phyloP scores from a whole-genome alignment of 1,140 invertebrate species.

The Cheumatopsyche charites region DNA sequence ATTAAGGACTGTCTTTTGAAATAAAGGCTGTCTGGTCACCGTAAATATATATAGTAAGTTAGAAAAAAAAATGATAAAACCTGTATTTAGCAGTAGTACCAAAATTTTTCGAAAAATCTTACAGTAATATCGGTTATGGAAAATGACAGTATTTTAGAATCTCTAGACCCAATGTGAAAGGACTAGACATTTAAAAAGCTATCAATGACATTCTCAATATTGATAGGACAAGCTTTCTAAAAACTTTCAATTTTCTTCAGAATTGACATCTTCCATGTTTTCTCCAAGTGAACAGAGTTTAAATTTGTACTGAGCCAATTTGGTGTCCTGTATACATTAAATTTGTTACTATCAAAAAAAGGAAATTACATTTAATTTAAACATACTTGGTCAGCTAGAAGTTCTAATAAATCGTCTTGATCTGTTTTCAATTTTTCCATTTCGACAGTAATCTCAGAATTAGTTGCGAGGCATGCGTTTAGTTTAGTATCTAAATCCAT shows the following conservation, averaged over 20 bases:
- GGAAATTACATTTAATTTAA: neutral
- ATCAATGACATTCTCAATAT: too few species aligned
- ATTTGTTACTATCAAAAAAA: neutral
- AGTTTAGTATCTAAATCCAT: constrained; percentile 47
- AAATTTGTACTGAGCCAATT: constrained; percentile 74
- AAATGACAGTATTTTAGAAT: too few species aligned
- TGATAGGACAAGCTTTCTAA: neutral
- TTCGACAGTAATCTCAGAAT: constrained; percentile 60
- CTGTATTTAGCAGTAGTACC: too few species aligned
- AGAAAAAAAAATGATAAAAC: too few species aligned
- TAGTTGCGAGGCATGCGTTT: constrained; percentile 49
- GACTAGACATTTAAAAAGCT: too few species aligned
- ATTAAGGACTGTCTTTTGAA: too few species aligned
- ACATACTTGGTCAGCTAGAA: constrained; percentile 75
- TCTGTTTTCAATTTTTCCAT: constrained; percentile 80
- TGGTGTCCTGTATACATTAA: constrained; percentile 70
- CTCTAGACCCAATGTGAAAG: too few species aligned
- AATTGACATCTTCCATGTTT: constrained; percentile 60
- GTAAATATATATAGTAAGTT: too few species aligned
- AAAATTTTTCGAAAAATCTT: too few species aligned
- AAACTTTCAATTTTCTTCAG: constrained; percentile 21
- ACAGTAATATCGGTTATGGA: too few species aligned
- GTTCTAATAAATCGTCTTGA: constrained; percentile 86
- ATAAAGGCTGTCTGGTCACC: too few species aligned
- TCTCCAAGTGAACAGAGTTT: constrained; percentile 73